Conservation (phyloP, 1,140 invertebrate species). For the Hermatobates lingyangjiaoensis region DNA sequence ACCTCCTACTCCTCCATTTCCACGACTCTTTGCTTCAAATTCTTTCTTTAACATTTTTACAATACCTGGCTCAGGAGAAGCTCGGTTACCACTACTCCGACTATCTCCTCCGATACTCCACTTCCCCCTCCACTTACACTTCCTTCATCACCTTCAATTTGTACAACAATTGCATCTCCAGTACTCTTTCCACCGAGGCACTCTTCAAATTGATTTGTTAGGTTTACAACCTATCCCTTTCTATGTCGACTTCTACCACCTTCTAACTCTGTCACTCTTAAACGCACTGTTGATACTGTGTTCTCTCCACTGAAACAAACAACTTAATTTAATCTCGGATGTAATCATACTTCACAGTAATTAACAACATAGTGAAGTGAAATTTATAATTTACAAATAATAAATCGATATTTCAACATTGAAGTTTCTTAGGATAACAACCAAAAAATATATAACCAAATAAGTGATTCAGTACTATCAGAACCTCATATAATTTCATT, state of each 20-base stretch:
- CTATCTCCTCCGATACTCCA: constrained; percentile 50
- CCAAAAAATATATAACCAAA: too few species aligned
- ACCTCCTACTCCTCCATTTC: constrained; percentile 4
- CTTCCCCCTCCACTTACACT: constrained; percentile 21
- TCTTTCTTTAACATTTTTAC: constrained; percentile 69
- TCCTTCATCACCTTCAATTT: constrained; percentile 17
- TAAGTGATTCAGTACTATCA: too few species aligned
- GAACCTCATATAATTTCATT: too few species aligned
- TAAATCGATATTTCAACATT: too few species aligned
- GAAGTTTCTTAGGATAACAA: too few species aligned
- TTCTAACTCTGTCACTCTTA: constrained; percentile 45
- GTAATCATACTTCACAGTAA: too few species aligned
- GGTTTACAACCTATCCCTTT: constrained; percentile 40
- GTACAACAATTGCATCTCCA: not conserved
- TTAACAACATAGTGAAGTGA: too few species aligned
- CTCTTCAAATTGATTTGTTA: constrained; percentile 36
- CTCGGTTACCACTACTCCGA: constrained; percentile 52
- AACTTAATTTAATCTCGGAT: too few species aligned
- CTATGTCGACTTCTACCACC: constrained; percentile 25
- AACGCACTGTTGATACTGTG: constrained; percentile 32
- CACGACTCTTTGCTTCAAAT: constrained; percentile 48
- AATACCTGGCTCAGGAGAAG: constrained; percentile 42
- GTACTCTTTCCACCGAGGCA: constrained; percentile 21
- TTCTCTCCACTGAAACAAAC: constrained; percentile 13
- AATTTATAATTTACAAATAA: too few species aligned